Conservation (phyloP, 1,140 invertebrate species). For the Drosophila asahinai region DNA sequence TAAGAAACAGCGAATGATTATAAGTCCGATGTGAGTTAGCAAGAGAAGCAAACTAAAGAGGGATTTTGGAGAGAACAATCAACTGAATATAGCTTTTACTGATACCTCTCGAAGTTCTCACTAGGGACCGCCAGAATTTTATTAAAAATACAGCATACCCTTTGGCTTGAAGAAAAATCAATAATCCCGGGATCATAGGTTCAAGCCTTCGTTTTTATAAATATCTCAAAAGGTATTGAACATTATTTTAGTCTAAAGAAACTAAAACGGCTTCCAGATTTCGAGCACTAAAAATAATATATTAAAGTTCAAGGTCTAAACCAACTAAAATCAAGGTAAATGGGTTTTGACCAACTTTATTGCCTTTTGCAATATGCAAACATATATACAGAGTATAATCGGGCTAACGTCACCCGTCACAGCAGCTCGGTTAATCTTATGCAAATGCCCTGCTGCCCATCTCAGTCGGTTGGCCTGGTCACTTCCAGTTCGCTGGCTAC, state of each 20-base stretch:
- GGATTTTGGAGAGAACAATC: not conserved
- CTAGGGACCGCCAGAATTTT: not conserved
- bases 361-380: constrained; percentile 15
- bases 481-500: constrained; percentile 6
- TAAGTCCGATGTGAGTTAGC: not conserved
- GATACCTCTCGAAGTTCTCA: not conserved
- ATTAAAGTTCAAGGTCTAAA: too few relatives aligned
- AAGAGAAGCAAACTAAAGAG: not conserved
- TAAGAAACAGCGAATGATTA: not conserved
- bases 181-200: too few relatives aligned
- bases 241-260: too few relatives aligned
- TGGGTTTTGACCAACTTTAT: constrained; percentile 10
- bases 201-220: too few relatives aligned
- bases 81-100: not conserved
- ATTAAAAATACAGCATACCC: not conserved
- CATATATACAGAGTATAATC: not conserved
- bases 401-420: not conserved
- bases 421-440: constrained; percentile 4
- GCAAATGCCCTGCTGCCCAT: not conserved
- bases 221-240: too few relatives aligned
- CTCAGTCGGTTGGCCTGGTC: constrained; percentile 5
- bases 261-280: too few relatives aligned
- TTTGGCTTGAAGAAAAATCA: too few relatives aligned
- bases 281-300: too few relatives aligned
- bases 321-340: not conserved